phyloP scores from a whole-genome alignment of 2,113 vertebrate genomes.

The Mirza zaza region DNA sequence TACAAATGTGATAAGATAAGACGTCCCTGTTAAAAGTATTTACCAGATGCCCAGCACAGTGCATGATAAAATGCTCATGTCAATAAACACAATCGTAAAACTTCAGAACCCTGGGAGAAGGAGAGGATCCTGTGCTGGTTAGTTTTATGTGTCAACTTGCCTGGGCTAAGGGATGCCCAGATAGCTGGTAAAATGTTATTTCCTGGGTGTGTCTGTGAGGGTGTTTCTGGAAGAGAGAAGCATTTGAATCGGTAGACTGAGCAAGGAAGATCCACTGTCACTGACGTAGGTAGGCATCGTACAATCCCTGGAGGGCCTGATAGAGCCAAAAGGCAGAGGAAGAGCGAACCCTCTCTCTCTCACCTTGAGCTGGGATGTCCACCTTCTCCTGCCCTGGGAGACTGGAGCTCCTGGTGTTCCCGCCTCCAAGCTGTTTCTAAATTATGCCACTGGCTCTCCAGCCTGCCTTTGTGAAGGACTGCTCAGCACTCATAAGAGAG shows the following conservation, averaged over 20 bases:
- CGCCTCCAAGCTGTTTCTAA: not conserved
- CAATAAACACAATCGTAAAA: not conserved
- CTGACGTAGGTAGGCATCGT: not conserved
- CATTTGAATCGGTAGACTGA: not conserved
- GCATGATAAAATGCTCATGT: not conserved
- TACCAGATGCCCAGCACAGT: not conserved
- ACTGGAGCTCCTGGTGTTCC: not conserved
- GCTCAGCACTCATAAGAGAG: not conserved
- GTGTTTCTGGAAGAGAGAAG: not conserved
- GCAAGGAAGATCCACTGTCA: not conserved
- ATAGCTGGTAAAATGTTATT: not conserved
- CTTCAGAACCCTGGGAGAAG: not conserved
- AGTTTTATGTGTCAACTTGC: not conserved
- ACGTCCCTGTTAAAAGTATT: not conserved
- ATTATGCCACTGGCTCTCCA: not conserved
- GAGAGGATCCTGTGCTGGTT: not conserved
- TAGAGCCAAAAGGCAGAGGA: too few relatives aligned
- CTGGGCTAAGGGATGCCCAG: not conserved
- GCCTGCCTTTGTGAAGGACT: fast-evolving
- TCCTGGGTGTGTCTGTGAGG: not conserved
- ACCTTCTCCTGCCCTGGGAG: not conserved
- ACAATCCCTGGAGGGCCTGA: not conserved
- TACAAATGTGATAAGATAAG: conserved; percentile 16
- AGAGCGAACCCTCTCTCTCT: not conserved
- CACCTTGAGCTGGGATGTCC: not conserved